Percentiles rank a stretch among this genome's conserved stretches.
Evolutionary conservation across 2,113 vertebrate genomes (phyloP).

Genomic region (Peromyscus leucopus): DNA sequence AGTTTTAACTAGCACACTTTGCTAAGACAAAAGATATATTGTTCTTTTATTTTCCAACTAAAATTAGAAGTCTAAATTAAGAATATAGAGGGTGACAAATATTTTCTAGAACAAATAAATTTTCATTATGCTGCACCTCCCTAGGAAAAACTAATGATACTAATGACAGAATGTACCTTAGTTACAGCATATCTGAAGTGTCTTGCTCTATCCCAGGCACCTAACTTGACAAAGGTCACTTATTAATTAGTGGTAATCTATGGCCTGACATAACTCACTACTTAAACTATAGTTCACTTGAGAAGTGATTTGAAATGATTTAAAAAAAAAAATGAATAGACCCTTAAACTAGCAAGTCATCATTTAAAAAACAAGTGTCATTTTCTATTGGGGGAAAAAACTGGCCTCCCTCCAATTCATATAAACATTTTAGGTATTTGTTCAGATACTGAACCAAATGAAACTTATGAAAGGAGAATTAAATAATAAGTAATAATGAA

Average conservation of each 20-base stretch:
- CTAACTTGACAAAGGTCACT: background rate
- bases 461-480: background rate
- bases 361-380: constrained; percentile 26
- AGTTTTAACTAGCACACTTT: background rate
- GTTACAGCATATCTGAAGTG: background rate
- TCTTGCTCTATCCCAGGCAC: background rate
- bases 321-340: constrained; percentile 28
- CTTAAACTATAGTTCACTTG: background rate
- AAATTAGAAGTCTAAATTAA: constrained; percentile 47
- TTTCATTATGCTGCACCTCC: constrained; percentile 61
- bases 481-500: constrained; percentile 47
- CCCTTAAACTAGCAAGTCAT: constrained; percentile 3
- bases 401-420: constrained; percentile 23
- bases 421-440: constrained; percentile 64
- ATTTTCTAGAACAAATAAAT: constrained; percentile 67
- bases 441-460: background rate
- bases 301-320: constrained; percentile 29
- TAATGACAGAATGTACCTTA: constrained; percentile 13
- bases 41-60: constrained; percentile 12
- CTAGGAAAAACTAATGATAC: constrained; percentile 35
- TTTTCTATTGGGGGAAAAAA: background rate
- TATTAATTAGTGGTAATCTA: constrained; percentile 35
- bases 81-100: constrained; percentile 21
- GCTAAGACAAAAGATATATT: background rate
- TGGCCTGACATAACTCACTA: constrained; percentile 23